A percentile compares a stretch with the other conserved stretches of the same genome.
These are phyloP conservation scores for Threskiornis aethiopicus DNA, from an alignment of 2,797 vertebrate genomes.

Conservation along the genomic window DNA sequence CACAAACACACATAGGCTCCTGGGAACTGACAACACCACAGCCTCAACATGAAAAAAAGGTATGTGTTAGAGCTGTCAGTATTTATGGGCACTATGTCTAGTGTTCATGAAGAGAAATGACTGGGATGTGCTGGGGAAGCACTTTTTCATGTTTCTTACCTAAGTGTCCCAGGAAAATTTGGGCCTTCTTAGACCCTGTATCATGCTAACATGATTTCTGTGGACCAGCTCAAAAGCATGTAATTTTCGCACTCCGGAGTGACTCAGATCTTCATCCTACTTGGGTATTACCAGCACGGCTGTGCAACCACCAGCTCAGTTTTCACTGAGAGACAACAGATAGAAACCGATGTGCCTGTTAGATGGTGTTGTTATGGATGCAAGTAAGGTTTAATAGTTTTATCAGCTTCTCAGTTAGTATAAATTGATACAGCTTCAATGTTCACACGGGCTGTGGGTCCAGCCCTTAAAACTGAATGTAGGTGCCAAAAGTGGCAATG, in stretches of 20 bases:
- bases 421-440: background rate
- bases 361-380: background rate
- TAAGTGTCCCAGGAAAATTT: background rate
- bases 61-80: background rate
- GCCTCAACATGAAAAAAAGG: background rate
- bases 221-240: background rate
- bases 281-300: background rate
- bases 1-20: background rate
- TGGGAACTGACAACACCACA: background rate
- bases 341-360: accelerated
- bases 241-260: background rate
- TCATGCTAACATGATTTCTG: background rate
- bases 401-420: background rate
- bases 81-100: background rate
- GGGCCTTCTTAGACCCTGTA: background rate
- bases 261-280: background rate
- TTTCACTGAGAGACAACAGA: background rate
- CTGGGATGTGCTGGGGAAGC: background rate
- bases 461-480: background rate
- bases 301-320: background rate
- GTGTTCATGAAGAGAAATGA: background rate
- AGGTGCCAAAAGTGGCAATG: accelerated
- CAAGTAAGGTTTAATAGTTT: background rate
- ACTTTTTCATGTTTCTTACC: background rate
- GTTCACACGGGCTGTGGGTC: background rate